A percentile compares a stretch with the other conserved stretches of the same genome.
These are phyloP conservation scores for Engraulis encrasicolus DNA, from an alignment of 2,113 vertebrate species.

Conservation along the genomic window DNA sequence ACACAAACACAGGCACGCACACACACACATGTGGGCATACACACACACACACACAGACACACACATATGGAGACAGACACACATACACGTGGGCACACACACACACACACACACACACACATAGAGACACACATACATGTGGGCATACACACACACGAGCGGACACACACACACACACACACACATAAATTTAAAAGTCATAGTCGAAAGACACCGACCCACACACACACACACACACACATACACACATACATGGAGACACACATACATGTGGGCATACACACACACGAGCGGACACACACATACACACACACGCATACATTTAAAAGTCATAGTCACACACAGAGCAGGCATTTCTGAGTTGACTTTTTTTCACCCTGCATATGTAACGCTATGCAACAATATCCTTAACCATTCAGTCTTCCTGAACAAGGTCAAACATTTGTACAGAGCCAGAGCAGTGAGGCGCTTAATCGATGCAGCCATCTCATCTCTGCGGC, in stretches of 20 bases:
- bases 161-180: background rate
- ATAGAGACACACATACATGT: background rate
- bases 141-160: background rate
- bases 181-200: too few species aligned
- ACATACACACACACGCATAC: background rate
- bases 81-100: background rate
- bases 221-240: background rate
- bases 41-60: background rate
- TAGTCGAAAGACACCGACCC: too few species aligned
- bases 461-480: too few species aligned
- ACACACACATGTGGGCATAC: background rate
- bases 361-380: too few species aligned
- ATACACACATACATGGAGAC: background rate
- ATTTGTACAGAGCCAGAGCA: too few species aligned
- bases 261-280: too few species aligned
- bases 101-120: background rate
- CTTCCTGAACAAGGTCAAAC: too few species aligned
- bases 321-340: background rate
- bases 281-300: background rate
- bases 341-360: too few species aligned
- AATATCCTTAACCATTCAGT: too few species aligned
- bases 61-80: background rate
- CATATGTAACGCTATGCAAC: too few species aligned
- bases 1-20: background rate
- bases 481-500: too few species aligned